phyloP scores from a whole-genome alignment of 2,888 invertebrate genomes.

The Drosophila peninsularis region DNA sequence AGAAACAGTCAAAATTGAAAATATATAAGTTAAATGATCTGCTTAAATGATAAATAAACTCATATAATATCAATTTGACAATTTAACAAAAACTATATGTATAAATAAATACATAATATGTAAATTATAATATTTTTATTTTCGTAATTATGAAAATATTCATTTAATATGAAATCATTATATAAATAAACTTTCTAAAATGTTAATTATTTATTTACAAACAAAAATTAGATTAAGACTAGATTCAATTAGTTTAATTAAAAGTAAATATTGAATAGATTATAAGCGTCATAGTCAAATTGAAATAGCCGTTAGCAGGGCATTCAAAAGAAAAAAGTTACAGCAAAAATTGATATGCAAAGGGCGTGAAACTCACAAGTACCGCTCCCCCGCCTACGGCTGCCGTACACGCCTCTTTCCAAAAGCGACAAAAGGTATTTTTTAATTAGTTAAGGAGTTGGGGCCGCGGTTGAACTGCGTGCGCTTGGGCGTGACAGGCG shows the following conservation, averaged over 20 bases:
- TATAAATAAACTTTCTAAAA: no score
- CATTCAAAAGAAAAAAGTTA: constrained; percentile 31
- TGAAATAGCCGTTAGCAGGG: neutral
- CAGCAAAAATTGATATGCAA: constrained; percentile 68
- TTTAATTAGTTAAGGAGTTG: constrained; percentile 56
- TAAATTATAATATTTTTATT: no score
- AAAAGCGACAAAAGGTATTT: constrained; percentile 40
- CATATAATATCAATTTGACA: no score
- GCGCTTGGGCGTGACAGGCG: constrained; percentile 52
- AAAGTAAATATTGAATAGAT: neutral
- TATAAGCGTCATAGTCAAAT: neutral
- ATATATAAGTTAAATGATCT: no score
- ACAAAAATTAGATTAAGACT: no score
- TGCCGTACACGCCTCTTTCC: neutral
- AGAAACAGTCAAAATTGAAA: no score
- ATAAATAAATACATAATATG: neutral
- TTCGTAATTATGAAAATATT: no score
- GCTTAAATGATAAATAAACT: no score
- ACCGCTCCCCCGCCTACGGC: neutral
- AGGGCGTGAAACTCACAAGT: constrained; percentile 51
- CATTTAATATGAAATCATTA: no score
- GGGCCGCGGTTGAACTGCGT: constrained; percentile 23
- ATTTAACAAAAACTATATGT: neutral
- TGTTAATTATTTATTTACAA: no score
- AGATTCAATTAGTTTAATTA: no score